phyloP scores from a whole-genome alignment of 2,797 vertebrate genomes.

The Parauchenoglanis ngamensis region DNA sequence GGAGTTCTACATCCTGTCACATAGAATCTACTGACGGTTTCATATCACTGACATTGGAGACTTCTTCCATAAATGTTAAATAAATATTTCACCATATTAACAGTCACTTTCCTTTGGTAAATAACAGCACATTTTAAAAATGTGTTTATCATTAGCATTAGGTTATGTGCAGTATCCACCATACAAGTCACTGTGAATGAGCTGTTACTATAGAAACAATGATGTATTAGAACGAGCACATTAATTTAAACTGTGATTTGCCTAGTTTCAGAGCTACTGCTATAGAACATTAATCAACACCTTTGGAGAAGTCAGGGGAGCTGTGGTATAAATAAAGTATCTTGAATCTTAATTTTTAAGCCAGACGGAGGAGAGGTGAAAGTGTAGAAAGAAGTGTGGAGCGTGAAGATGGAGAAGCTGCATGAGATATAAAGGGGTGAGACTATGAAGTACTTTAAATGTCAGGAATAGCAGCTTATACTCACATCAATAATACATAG shows the following conservation, averaged over 20 bases:
- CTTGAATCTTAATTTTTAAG: not conserved
- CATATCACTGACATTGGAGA: not conserved
- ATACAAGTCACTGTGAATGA: not conserved
- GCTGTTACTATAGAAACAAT: slow-evolving; percentile 1
- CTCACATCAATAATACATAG: not conserved
- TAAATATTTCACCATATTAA: not conserved
- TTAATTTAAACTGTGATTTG: not conserved
- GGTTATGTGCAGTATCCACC: not conserved
- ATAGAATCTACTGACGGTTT: not conserved
- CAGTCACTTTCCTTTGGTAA: not conserved
- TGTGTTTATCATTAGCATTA: not conserved
- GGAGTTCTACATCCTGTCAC: not conserved
- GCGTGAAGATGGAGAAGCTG: not conserved
- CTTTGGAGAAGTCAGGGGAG: not conserved
- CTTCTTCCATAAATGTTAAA: not conserved
- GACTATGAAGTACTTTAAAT: not conserved
- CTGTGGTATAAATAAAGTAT: slow-evolving; percentile 2
- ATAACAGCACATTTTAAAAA: not conserved
- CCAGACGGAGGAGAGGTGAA: not conserved
- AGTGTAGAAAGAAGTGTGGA: not conserved
- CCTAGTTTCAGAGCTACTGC: not conserved
- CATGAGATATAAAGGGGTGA: not conserved
- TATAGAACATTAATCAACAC: not conserved
- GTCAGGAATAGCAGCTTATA: not conserved
- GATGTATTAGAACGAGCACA: not conserved